Conservation (phyloP, 2,888 invertebrate genomes). For the Heteropelma amictum region DNA sequence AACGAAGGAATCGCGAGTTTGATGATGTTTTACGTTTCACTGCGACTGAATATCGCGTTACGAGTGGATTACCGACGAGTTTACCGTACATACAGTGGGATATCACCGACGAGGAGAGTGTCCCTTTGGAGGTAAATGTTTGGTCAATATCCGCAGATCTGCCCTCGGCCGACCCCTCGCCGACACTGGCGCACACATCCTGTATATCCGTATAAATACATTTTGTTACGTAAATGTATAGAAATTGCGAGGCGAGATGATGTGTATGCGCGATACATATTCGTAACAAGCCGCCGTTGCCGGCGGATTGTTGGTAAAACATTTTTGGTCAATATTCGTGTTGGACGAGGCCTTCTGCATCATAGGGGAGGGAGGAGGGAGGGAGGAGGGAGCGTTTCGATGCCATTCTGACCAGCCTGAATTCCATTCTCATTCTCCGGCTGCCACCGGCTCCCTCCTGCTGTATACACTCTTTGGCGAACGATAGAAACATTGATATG, state of each 20-base stretch:
- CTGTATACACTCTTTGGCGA: neutral
- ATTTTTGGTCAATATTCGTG: conserved; percentile 48
- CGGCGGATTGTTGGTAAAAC: conserved; percentile 21
- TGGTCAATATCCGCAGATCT: conserved; percentile 53
- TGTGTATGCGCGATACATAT: neutral
- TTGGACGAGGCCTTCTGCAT: neutral
- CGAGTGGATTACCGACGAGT: conserved; percentile 10
- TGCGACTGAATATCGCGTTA: conserved; percentile 10
- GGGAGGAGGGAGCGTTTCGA: conserved; percentile 12
- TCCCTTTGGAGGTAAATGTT: conserved; percentile 44
- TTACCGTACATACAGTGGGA: neutral
- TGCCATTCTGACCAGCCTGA: conserved; percentile 27
- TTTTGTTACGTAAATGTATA: neutral
- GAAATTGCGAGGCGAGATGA: neutral
- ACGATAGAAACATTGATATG: conserved; percentile 21
- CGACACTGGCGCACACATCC: neutral
- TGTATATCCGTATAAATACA: neutral
- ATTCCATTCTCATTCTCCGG: conserved; percentile 39
- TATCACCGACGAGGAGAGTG: conserved; percentile 7
- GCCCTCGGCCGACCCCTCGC: conserved; percentile 30
- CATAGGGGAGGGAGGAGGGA: neutral
- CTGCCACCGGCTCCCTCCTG: neutral
- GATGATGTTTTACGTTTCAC: neutral
- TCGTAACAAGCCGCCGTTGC: conserved; percentile 6
- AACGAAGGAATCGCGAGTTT: too few species aligned